phyloP scores from a whole-genome alignment of 2,797 vertebrate species.

The Eleutherodactylus coqui region DNA sequence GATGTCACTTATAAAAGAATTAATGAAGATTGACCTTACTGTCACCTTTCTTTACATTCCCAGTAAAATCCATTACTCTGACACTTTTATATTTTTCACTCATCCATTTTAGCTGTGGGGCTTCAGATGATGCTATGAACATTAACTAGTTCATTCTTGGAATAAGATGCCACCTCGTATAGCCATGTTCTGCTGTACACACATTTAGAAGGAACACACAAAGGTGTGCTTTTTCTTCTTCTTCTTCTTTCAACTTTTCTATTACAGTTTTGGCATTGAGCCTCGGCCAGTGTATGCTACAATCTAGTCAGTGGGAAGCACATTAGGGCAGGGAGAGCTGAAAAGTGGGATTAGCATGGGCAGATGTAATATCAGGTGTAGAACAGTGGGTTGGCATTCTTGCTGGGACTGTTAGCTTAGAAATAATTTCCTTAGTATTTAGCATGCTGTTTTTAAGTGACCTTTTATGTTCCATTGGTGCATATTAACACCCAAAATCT shows the following conservation, averaged over 20 bases:
- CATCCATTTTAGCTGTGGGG: conserved; percentile 20
- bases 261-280: background rate
- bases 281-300: background rate
- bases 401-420: conserved; percentile 31
- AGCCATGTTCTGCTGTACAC: background rate
- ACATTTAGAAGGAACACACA: background rate
- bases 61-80: conserved; percentile 48
- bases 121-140: background rate
- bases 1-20: conserved; percentile 43
- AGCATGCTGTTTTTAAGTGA: conserved; percentile 53
- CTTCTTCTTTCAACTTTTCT: background rate
- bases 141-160: conserved; percentile 15
- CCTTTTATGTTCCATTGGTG: conserved; percentile 43
- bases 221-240: too few relatives aligned
- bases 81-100: conserved; percentile 47
- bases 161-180: background rate
- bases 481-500: conserved; percentile 22
- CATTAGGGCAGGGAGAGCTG: conserved; percentile 33
- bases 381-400: conserved; percentile 46
- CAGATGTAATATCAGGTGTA: conserved; percentile 56
- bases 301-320: conserved; percentile 33
- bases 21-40: conserved; percentile 53
- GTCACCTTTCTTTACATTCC: conserved; percentile 27
- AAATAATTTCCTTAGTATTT: conserved; percentile 56
- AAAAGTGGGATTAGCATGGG: conserved; percentile 46